A percentile compares a stretch with the other conserved stretches of the same genome.
These are phyloP conservation scores for Melanostoma scalare DNA, from an alignment of 2,888 invertebrate genomes.

Conservation along the genomic window DNA sequence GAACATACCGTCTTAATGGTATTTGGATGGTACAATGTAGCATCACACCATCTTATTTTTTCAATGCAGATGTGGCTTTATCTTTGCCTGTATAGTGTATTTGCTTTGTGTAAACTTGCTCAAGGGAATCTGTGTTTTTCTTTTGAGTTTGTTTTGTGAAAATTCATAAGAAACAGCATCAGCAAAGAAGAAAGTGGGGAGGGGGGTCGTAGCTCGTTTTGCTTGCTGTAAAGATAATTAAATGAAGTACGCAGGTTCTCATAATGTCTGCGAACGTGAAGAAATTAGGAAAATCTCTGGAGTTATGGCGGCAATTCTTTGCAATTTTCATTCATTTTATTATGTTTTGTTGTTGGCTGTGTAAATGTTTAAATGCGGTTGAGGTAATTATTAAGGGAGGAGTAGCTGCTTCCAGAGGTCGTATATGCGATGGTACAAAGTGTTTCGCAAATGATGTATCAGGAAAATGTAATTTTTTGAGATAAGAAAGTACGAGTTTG, in stretches of 20 bases:
- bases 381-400: slow-evolving; percentile 14
- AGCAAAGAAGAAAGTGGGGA: neutral
- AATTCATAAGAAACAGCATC: slow-evolving; percentile 13
- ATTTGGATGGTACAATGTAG: slow-evolving; percentile 49
- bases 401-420: neutral
- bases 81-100: slow-evolving; percentile 30
- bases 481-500: too few relatives aligned
- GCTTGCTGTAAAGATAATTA: slow-evolving; percentile 52
- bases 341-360: slow-evolving; percentile 14
- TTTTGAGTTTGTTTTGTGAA: slow-evolving; percentile 42
- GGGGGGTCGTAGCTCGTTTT: slow-evolving; percentile 33
- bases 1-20: slow-evolving; percentile 71
- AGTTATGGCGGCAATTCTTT: slow-evolving; percentile 52
- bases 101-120: slow-evolving; percentile 63
- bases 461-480: too few relatives aligned
- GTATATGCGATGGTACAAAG: neutral
- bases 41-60: slow-evolving; percentile 41
- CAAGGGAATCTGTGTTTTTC: slow-evolving; percentile 49
- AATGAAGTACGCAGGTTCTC: slow-evolving; percentile 65
- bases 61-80: slow-evolving; percentile 51
- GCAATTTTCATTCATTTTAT: slow-evolving; percentile 55
- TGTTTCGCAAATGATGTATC: too few relatives aligned
- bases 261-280: slow-evolving; percentile 67
- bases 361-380: slow-evolving; percentile 33
- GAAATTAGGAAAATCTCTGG: slow-evolving; percentile 67